These are phyloP conservation scores for Drosophila triauraria DNA, from an alignment of 1,140 invertebrate genomes.

Conservation along the genomic window DNA sequence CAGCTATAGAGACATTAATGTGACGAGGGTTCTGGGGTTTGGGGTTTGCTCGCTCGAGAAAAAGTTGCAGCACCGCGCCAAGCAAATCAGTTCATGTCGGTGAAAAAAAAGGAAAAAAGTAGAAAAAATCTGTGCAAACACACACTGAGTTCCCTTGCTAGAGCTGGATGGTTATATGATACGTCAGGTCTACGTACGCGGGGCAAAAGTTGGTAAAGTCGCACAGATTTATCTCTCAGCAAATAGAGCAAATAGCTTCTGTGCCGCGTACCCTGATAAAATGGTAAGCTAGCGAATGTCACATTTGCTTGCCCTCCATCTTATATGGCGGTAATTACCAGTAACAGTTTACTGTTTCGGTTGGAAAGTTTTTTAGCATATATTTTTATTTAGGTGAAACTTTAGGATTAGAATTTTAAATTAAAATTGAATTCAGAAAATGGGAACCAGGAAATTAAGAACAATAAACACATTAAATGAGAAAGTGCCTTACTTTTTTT, in stretches of 20 bases:
- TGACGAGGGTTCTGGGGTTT: slow-evolving; percentile 74
- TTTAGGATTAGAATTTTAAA: no score
- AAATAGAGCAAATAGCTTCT: slow-evolving; percentile 32
- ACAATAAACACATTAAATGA: background rate
- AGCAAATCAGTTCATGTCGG: slow-evolving; percentile 41
- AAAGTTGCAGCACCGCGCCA: slow-evolving; percentile 60
- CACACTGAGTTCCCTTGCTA: slow-evolving; percentile 1
- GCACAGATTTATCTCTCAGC: slow-evolving; percentile 25
- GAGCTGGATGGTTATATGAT: slow-evolving; percentile 41
- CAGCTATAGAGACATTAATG: slow-evolving; percentile 83
- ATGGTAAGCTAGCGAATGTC: background rate
- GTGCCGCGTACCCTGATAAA: slow-evolving; percentile 8
- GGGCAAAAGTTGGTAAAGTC: slow-evolving; percentile 1
- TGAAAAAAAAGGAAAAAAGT: background rate
- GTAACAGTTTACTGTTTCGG: background rate
- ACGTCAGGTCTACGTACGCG: slow-evolving; percentile 12
- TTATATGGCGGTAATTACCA: background rate
- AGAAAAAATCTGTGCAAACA: slow-evolving; percentile 60
- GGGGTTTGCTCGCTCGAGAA: slow-evolving; percentile 20
- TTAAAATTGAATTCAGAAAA: no score
- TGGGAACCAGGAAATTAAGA: no score
- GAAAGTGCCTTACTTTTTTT: background rate
- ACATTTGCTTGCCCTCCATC: background rate
- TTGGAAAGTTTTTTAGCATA: background rate
- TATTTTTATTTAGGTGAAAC: background rate